Percentiles rank a stretch among this genome's conserved stretches.
phyloP scores from a whole-genome alignment of 2,888 invertebrate species.

The Dexiosoma caninum region DNA sequence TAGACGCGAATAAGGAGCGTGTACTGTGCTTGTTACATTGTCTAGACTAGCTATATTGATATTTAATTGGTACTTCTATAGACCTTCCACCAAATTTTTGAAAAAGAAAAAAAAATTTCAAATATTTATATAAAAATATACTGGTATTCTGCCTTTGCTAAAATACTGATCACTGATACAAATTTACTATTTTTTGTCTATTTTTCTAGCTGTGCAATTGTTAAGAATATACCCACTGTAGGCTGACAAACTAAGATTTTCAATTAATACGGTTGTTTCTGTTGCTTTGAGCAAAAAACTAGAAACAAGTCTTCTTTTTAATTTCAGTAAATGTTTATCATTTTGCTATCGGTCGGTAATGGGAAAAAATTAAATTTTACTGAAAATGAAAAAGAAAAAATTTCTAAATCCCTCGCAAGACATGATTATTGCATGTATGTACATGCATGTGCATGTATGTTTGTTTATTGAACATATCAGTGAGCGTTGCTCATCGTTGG shows the following conservation, averaged over 20 bases:
- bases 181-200: no score
- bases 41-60: no score
- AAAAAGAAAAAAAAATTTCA: no score
- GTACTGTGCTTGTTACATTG: no score
- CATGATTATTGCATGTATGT: conserved; percentile 50
- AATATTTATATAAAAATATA: no score
- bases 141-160: no score
- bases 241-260: neutral
- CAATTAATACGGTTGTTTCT: neutral
- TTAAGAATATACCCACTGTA: no score
- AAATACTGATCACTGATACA: no score
- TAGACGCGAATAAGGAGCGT: no score
- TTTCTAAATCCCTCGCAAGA: conserved; percentile 11
- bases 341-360: conserved; percentile 11
- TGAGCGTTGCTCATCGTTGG: conserved; percentile 23
- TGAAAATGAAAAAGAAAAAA: neutral
- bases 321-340: neutral
- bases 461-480: neutral
- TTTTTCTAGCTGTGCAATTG: no score
- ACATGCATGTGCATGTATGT: neutral
- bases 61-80: no score
- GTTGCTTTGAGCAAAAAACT: neutral
- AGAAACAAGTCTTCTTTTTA: conserved; percentile 6
- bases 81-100: no score
- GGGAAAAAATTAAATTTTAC: conserved; percentile 15